These are phyloP conservation scores for Aphaenogaster floridana DNA, from an alignment of 1,140 invertebrate genomes.

Conservation along the genomic window DNA sequence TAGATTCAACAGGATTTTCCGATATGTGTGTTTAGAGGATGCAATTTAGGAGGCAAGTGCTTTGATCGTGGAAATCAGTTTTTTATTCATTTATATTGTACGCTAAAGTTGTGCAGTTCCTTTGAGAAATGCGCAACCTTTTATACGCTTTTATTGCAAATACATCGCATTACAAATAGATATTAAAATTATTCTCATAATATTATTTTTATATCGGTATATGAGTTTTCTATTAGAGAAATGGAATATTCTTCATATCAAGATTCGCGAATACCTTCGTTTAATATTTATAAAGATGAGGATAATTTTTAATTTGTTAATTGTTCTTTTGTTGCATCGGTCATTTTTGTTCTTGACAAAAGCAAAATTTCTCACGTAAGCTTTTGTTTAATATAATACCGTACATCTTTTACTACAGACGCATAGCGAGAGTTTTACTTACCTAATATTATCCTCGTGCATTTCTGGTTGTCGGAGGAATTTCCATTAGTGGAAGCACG, in stretches of 20 bases:
- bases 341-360: background rate
- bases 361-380: background rate
- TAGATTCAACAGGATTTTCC: constrained; percentile 38
- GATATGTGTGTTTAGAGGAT: constrained; percentile 49
- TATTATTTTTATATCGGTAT: background rate
- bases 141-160: background rate
- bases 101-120: background rate
- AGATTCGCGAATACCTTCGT: background rate
- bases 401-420: background rate
- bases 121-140: background rate
- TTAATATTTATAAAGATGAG: background rate
- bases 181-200: background rate
- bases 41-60: constrained; percentile 25
- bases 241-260: background rate
- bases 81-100: constrained; percentile 34
- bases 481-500: constrained; percentile 53
- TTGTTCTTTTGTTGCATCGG: background rate
- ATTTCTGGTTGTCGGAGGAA: constrained; percentile 52
- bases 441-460: constrained; percentile 20
- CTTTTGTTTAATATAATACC: constrained; percentile 24
- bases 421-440: constrained; percentile 20
- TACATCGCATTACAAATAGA: background rate
- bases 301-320: background rate
- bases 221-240: background rate
- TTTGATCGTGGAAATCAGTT: constrained; percentile 20